Evolutionary conservation across 2,113 vertebrate genomes (phyloP).

Genomic region (Acanthochromis polyacanthus): DNA sequence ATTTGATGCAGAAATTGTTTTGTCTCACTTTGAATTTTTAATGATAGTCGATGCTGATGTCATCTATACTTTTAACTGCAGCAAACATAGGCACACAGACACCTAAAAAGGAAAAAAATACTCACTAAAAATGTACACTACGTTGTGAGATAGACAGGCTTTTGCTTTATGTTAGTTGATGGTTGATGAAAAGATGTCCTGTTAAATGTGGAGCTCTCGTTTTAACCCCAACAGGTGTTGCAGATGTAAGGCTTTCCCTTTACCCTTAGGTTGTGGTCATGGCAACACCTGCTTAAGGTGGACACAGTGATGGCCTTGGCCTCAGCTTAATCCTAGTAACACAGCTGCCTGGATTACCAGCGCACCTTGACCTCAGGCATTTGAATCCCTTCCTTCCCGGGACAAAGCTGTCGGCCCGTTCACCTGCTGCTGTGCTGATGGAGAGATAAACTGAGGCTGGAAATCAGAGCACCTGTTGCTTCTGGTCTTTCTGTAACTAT

Average conservation of each 20-base stretch:
- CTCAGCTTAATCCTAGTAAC: constrained; percentile 73
- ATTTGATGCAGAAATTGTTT: too few relatives aligned
- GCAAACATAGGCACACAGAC: too few relatives aligned
- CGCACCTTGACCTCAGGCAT: constrained; percentile 70
- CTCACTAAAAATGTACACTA: too few relatives aligned
- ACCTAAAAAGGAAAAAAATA: too few relatives aligned
- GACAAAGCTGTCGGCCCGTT: constrained; percentile 71
- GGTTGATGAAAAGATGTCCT: background rate
- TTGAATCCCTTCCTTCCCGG: constrained; percentile 64
- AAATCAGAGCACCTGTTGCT: constrained; percentile 25
- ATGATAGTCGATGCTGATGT: too few relatives aligned
- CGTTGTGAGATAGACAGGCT: too few relatives aligned
- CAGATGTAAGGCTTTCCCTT: constrained; percentile 15
- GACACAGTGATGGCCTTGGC: constrained; percentile 41
- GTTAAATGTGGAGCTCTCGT: background rate
- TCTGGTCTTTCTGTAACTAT: background rate
- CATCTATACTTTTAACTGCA: too few relatives aligned
- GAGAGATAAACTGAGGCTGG: constrained; percentile 63
- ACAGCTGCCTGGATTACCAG: constrained; percentile 78
- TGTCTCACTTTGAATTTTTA: too few relatives aligned
- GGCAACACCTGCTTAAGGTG: constrained; percentile 59
- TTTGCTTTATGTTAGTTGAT: too few relatives aligned
- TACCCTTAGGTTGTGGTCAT: constrained; percentile 29
- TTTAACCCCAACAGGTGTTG: constrained; percentile 43
- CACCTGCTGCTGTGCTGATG: constrained; percentile 77